Percentiles rank a stretch among this genome's conserved stretches.
phyloP scores from a whole-genome alignment of 1,140 invertebrate species.

The Rhyzopertha dominica region DNA sequence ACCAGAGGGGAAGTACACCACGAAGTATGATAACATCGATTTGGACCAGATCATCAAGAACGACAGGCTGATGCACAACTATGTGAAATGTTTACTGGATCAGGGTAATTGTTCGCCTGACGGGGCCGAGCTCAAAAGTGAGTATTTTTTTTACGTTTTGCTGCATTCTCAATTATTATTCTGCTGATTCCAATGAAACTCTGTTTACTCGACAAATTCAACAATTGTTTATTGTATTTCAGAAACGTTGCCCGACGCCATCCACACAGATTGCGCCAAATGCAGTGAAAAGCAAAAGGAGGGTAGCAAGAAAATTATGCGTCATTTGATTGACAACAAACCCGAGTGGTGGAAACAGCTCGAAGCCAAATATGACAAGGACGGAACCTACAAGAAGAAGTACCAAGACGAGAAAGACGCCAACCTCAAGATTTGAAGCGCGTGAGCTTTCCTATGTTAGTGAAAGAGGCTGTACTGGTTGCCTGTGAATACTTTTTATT shows the following conservation, averaged over 20 bases:
- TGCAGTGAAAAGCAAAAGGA: conserved; percentile 61
- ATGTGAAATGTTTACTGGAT: conserved; percentile 63
- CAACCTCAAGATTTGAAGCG: too few relatives aligned
- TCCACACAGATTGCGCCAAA: conserved; percentile 59
- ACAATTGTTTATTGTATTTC: conserved; percentile 14
- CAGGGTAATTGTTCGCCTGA: conserved; percentile 65
- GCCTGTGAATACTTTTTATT: too few relatives aligned
- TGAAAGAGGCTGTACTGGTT: too few relatives aligned
- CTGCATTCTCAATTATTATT: background rate
- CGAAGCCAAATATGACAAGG: conserved; percentile 55
- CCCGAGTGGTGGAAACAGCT: conserved; percentile 52
- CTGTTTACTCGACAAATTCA: background rate
- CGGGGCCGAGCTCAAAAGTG: conserved; percentile 64
- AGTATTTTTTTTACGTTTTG: conserved; percentile 34
- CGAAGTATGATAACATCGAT: conserved; percentile 68
- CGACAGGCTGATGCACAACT: conserved; percentile 59
- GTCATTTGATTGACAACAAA: conserved; percentile 51
- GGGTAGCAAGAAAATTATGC: conserved; percentile 60
- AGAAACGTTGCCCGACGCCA: conserved; percentile 57
- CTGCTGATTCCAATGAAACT: background rate
- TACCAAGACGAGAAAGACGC: conserved; percentile 38
- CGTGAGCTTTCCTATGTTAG: too few relatives aligned
- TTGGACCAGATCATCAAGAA: conserved; percentile 63
- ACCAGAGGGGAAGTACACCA: conserved; percentile 57
- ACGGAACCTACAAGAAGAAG: conserved; percentile 47